Base-by-base conservation (phyloP, 2,888 invertebrate genomes). In the Dioctria linearis region DNA sequence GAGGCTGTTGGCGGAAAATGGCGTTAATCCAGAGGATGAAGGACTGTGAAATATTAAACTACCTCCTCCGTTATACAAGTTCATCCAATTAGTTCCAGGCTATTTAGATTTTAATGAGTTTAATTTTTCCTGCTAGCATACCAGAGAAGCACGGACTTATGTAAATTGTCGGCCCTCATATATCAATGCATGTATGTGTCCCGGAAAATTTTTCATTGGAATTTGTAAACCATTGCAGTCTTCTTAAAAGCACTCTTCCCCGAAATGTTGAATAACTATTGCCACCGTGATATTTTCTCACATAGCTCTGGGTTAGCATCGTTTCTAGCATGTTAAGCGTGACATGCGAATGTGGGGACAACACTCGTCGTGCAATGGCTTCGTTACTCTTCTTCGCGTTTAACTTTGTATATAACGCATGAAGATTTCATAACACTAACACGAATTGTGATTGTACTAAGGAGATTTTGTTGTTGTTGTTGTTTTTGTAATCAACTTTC, bases 401-500 rank as follows among this genome's bases (percentile, higher is more conserved):
- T 69, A 25, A 25, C 39, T 69, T 39, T 37, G 46, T 69, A 51
- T 49, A 11, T 54, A 51, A 69, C 69, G 69, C 69, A 69, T 37
- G 11, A 51, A 37, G 37, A 69, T 69, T 69, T 69, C 69, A 69
- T 69, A 69, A 69, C 11, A 54, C 51, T 69, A 43, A 25, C 25
- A 25, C 25, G 25, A 25, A 25, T 25, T 25, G 69, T 51, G 51
- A 46, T 69, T 42, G 51, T 13, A 37, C 51, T 65, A 40, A 5
- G 37, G 51, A 37, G 69, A 67, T 5, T 13, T 46, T 43, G 43
- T 49, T 65, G 25, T 25, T 25, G 25, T 25, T 40, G 65, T 65
- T 39, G 49, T 69, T 51, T 51, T 51, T 37, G 49, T 37, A 69
- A 69, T 9, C 69, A 69, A 69, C 69, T 69, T 69, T 69, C 69